A percentile compares a stretch with the other conserved stretches of the same genome.
Evolutionary conservation across 2,888 invertebrate genomes (phyloP).

Genomic region (Pachydiplax longipennis): DNA sequence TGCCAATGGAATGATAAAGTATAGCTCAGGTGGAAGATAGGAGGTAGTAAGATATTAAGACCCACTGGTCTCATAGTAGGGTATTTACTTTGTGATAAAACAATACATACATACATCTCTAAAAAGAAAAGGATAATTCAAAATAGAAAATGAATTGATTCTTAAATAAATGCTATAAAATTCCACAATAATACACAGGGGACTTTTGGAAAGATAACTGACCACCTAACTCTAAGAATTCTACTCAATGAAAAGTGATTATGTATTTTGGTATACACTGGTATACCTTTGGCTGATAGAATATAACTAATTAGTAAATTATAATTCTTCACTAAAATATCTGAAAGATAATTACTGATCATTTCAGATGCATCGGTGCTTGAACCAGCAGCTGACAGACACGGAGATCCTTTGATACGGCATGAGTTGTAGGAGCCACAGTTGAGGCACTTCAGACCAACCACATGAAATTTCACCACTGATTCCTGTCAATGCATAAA

Average conservation of each 20-base stretch:
- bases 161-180: too few relatives aligned
- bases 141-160: too few relatives aligned
- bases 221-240: too few relatives aligned
- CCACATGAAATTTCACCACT: constrained; percentile 83
- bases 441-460: constrained; percentile 83
- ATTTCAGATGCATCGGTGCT: neutral
- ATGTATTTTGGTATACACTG: neutral
- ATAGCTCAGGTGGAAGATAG: too few relatives aligned
- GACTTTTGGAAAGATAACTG: too few relatives aligned
- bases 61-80: too few relatives aligned
- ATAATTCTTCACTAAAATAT: neutral
- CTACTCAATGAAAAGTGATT: neutral
- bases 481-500: constrained; percentile 69
- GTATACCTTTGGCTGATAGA: neutral
- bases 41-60: too few relatives aligned
- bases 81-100: too few relatives aligned
- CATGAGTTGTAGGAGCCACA: constrained; percentile 94
- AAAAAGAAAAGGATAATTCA: too few relatives aligned
- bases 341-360: constrained; percentile 19
- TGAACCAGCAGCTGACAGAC: neutral
- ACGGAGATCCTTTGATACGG: constrained; percentile 72
- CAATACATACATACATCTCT: too few relatives aligned
- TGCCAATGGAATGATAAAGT: too few relatives aligned
- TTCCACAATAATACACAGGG: too few relatives aligned
- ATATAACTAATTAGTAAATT: neutral